phyloP scores from a whole-genome alignment of 2,113 vertebrate species.

The Morone chrysops region DNA sequence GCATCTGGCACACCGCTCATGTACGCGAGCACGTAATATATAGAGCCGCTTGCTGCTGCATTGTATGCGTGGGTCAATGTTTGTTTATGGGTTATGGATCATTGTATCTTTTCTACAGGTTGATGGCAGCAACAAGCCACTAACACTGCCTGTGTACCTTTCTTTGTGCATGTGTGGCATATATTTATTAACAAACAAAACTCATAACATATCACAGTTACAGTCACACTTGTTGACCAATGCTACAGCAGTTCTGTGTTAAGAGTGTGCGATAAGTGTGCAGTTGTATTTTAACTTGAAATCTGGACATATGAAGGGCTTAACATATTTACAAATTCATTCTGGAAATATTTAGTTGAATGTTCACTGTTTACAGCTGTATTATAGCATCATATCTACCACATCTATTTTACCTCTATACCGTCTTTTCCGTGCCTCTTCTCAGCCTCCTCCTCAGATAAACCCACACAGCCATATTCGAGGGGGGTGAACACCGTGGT shows the following conservation, averaged over 20 bases:
- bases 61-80: constrained; percentile 41
- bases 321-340: constrained; percentile 1
- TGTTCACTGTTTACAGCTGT: not conserved
- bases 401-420: constrained; percentile 85
- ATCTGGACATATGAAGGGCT: not conserved
- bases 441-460: constrained; percentile 91
- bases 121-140: not conserved
- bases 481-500: constrained; percentile 96
- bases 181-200: constrained; percentile 3
- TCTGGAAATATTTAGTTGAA: not conserved
- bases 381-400: not conserved
- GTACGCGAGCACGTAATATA: constrained; percentile 27
- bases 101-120: constrained; percentile 20
- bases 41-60: not conserved
- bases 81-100: constrained; percentile 44
- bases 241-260: not conserved
- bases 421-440: constrained; percentile 84
- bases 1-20: constrained; percentile 52
- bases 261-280: too few species aligned
- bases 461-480: constrained; percentile 93
- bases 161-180: not conserved
- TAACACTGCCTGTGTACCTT: not conserved
- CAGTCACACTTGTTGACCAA: not conserved
- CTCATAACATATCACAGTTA: not conserved
- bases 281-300: constrained; percentile 1